Evolutionary conservation across 2,113 vertebrate species (phyloP).

Genomic region (Mormyrus iriodes): DNA sequence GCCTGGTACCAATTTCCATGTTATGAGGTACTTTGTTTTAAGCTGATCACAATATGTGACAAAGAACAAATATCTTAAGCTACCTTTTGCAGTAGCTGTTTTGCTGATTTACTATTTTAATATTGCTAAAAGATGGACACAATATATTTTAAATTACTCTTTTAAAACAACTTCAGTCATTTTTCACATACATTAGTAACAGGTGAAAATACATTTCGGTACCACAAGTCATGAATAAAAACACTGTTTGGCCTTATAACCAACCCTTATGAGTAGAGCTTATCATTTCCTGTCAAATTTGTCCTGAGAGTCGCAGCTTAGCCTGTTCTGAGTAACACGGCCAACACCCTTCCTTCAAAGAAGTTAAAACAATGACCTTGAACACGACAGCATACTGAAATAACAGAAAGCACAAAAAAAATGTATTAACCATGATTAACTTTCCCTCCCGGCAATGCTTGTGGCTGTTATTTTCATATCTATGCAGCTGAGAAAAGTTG

Average conservation of each 20-base stretch:
- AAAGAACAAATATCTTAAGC: background rate
- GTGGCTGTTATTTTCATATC: background rate
- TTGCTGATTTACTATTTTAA: background rate
- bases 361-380: background rate
- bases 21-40: constrained; percentile 1
- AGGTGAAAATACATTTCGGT: background rate
- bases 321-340: background rate
- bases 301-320: background rate
- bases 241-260: background rate
- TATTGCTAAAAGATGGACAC: background rate
- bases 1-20: background rate
- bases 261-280: background rate
- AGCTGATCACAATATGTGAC: background rate
- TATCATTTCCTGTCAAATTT: background rate
- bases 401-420: background rate
- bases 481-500: background rate
- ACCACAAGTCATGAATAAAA: background rate
- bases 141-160: background rate
- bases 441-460: background rate
- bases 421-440: background rate
- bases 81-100: background rate
- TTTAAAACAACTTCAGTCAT: background rate
- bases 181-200: background rate
- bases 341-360: background rate
- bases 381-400: background rate